These are phyloP conservation scores for Formicarius rufipectus DNA, from an alignment of 2,113 vertebrate genomes.

Conservation along the genomic window DNA sequence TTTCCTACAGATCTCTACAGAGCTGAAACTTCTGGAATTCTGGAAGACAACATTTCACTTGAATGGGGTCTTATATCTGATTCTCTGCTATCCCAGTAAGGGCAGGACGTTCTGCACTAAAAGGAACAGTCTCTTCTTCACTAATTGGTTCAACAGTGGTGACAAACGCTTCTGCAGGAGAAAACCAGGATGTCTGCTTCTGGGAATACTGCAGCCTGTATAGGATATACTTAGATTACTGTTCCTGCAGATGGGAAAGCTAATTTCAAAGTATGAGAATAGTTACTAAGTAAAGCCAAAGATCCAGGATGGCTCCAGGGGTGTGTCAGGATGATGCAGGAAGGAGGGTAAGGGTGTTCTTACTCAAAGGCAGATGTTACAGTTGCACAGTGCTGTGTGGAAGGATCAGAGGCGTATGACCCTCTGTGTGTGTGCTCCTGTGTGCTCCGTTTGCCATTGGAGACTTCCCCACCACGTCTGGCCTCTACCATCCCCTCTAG, in stretches of 20 bases:
- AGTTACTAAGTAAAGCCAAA: not conserved
- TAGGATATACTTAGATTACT: not conserved
- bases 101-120: not conserved
- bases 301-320: not conserved
- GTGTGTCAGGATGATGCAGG: not conserved
- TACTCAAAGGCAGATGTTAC: not conserved
- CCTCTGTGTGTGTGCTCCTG: fast-evolving
- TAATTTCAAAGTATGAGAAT: not conserved
- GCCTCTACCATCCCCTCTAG: not conserved
- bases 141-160: not conserved
- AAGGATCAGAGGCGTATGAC: not conserved
- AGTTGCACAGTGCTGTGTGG: not conserved
- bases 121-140: not conserved
- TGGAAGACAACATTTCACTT: not conserved
- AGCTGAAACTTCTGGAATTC: not conserved
- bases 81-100: not conserved
- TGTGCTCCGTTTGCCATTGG: not conserved
- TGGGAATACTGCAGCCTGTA: not conserved
- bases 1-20: not conserved
- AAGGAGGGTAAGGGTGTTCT: not conserved
- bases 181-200: not conserved
- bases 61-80: not conserved
- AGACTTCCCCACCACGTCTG: not conserved
- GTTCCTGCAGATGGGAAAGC: not conserved
- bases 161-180: not conserved